Base-by-base conservation (phyloP, 2,888 invertebrate species). In the Eilema depressum region DNA sequence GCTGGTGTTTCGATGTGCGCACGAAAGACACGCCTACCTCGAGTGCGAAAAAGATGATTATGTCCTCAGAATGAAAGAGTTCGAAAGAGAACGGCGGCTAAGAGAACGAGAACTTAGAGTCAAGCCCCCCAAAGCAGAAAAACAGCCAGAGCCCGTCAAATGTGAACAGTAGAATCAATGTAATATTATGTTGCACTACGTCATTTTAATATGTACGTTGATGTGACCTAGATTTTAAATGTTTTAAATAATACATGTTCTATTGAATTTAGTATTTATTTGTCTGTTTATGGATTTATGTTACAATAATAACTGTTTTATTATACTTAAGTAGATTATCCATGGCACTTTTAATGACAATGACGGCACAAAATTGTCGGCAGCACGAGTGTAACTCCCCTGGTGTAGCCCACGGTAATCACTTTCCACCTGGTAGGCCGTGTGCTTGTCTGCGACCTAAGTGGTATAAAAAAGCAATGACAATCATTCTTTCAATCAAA, bases 1-100 rank as follows among this genome's bases (percentile, higher is more conserved):
- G 0, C 96, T 96, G 61, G 85, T 96, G 0, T 96, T 95, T 67
- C 95, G 93, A 65, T 99, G 99, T 85, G 93, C 94, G 61, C 97
- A 97, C 82, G 96, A 98, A 83, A 97, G 95, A 89, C 98, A 98
- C 84, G 96, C 91, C 0, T 98, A 97, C 86, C 90, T 97, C 10
- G 91, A 95, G 69, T 99, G 99, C 86, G 96, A 97, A 95, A 96
- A 97, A 82, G 96, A 97, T 56, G 99, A 99, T 97, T 98, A 96
- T 96, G 96, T 96, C 0, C 60, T 92, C 1, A 85, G 94, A 66
- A 93, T 94, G 91, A 93, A 91, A 73, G 94, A 94, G 68, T 94
- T 92, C 74, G 94, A 94, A 83, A 89, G 93, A 71, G 93, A 94
- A 81, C 86, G 86, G 47, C 84, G 93, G 63, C 76, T 94, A 11